A percentile compares a stretch with the other conserved stretches of the same genome.
phyloP scores from a whole-genome alignment of 2,113 vertebrate species.

The Petaurus breviceps region DNA sequence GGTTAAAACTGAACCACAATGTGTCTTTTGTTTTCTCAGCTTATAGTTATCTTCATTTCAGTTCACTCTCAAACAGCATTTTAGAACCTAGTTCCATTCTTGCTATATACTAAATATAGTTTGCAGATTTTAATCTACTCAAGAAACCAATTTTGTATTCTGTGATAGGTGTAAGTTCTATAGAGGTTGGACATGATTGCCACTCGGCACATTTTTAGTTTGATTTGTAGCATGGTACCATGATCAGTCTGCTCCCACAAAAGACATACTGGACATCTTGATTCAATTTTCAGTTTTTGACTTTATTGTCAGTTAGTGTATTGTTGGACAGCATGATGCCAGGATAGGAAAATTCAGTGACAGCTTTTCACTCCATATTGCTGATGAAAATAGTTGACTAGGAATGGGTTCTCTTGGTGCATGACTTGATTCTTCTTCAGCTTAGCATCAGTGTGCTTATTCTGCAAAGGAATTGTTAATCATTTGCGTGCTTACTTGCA shows the following conservation, averaged over 20 bases:
- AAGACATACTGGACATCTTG: neutral
- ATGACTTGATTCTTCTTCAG: constrained; percentile 28
- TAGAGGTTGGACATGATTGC: too few relatives aligned
- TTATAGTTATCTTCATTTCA: neutral
- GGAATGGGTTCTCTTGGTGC: neutral
- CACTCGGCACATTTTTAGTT: neutral
- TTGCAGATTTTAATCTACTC: neutral
- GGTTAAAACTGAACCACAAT: neutral
- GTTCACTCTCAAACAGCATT: neutral
- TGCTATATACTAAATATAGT: neutral
- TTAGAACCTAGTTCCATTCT: neutral
- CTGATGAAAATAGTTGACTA: constrained; percentile 8
- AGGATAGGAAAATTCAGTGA: neutral
- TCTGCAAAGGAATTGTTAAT: neutral
- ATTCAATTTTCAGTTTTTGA: constrained; percentile 6
- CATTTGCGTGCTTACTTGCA: constrained; percentile 23
- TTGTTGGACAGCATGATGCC: neutral
- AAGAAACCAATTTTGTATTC: neutral
- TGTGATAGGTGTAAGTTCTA: neutral
- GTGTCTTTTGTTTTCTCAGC: neutral
- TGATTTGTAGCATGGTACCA: neutral
- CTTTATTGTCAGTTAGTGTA: constrained; percentile 2
- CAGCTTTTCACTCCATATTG: constrained; percentile 15
- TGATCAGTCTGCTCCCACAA: too few relatives aligned
- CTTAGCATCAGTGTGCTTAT: constrained; percentile 32